Conservation (phyloP, 1,140 invertebrate species). For the Mycetomoellerius zeteki region DNA sequence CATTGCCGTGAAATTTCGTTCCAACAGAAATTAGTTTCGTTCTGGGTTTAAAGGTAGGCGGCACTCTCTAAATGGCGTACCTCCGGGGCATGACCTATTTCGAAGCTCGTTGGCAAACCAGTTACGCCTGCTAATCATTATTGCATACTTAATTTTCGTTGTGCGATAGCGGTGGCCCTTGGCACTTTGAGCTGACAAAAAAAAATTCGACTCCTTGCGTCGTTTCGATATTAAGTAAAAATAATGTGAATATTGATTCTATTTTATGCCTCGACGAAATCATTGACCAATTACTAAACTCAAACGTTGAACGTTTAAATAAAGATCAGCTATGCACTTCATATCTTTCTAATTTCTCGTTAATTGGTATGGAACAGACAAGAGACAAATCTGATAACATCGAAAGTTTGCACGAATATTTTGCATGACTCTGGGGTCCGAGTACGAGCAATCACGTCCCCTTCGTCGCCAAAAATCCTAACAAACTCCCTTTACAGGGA, state of each 20-base stretch:
- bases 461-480: conserved; percentile 35
- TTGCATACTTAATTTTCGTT: conserved; percentile 63
- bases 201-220: not conserved
- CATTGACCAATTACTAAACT: not conserved
- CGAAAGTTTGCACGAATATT: no score
- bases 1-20: conserved; percentile 44
- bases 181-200: conserved; percentile 12
- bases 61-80: conserved; percentile 47
- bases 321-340: not conserved
- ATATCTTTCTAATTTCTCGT: not conserved
- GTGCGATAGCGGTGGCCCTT: conserved; percentile 35
- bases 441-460: conserved; percentile 18
- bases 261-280: not conserved
- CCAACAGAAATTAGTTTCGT: conserved; percentile 60
- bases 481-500: conserved; percentile 39
- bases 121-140: conserved; percentile 61
- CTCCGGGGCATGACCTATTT: conserved; percentile 52
- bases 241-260: not conserved
- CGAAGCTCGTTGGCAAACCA: conserved; percentile 47
- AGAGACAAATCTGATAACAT: not conserved
- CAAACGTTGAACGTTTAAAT: not conserved
- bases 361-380: not conserved
- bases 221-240: not conserved
- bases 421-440: not conserved
- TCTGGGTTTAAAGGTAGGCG: conserved; percentile 57